Conservation (phyloP, 2,113 vertebrate genomes). For the Halichoerus grypus region DNA sequence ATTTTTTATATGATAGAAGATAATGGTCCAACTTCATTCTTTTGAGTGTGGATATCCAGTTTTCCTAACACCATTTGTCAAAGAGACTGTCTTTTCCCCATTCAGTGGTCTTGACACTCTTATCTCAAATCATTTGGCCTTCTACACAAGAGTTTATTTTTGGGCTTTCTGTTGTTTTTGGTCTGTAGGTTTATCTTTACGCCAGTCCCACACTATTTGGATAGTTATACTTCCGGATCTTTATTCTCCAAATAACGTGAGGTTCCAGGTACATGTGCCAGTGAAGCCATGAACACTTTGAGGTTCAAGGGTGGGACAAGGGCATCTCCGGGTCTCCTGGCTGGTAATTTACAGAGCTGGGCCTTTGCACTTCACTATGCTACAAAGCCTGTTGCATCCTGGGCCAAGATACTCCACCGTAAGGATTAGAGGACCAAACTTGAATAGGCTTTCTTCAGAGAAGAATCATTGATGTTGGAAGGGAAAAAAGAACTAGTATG, state of each 20-base stretch:
- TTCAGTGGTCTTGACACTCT: background rate
- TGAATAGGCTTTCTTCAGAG: background rate
- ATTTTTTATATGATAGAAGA: background rate
- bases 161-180: background rate
- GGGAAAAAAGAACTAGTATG: background rate
- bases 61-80: background rate
- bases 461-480: background rate
- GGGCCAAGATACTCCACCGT: background rate
- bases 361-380: background rate
- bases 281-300: background rate
- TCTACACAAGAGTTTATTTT: background rate
- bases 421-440: background rate
- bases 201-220: background rate
- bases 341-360: background rate
- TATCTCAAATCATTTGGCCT: background rate
- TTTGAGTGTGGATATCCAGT: background rate
- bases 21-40: background rate
- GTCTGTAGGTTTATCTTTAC: background rate
- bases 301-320: background rate
- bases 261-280: background rate
- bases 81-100: background rate
- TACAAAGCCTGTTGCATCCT: background rate
- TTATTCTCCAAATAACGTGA: background rate
- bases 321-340: background rate
- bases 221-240: background rate